Evolutionary conservation across 2,888 invertebrate genomes (phyloP), one percentile per base, ranked within the genome.

Genomic region (Drosophila imparisetae): DNA sequence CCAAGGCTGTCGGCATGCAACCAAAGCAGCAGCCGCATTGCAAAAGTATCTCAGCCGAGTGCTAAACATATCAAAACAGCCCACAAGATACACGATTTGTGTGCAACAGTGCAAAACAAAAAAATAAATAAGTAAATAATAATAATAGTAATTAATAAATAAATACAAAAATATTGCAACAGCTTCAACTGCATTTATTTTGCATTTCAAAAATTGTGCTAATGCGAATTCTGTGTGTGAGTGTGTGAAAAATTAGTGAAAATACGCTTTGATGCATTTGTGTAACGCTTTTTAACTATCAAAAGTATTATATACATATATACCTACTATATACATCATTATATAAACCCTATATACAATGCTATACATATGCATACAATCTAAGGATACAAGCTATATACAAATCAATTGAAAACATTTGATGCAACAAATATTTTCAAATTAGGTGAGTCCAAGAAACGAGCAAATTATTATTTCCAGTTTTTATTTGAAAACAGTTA

Each of bases 61-160:
- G 75, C 78, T 78, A 75, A 78, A 79, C 78, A 78, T 78, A 79
- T 78, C 78, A 75, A 78, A 69, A 63, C 74, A 77, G 38, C 59
- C 65, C 68, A 68, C 67, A 66, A 77, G 58, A 66, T 74, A 78
- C 68, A 60, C 49, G n/a, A 65, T 45, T 50, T 59, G 45, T 24
- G 74, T 75, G 70, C 54, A 61, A 54, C 68, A 72, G 70, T 61
- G 69, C 34, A 40, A 62, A 57, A 34, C 2, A 57, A 55, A 13
- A 59, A 13, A 63, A 36, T n/a, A 45, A 15, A 30, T 2, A 21
- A 52, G n/a, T n/a, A 2, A 10, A 29, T 34, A 15, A 24, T 24
- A 53, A 53, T 32, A 34, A 5, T 21, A 32, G 30, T 24, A 21
- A 34, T 34, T 15, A 53, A 53, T 15, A 15, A 52, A 32, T n/a